Conservation (phyloP, 2,797 vertebrate species). For the Galaxias olidus region DNA sequence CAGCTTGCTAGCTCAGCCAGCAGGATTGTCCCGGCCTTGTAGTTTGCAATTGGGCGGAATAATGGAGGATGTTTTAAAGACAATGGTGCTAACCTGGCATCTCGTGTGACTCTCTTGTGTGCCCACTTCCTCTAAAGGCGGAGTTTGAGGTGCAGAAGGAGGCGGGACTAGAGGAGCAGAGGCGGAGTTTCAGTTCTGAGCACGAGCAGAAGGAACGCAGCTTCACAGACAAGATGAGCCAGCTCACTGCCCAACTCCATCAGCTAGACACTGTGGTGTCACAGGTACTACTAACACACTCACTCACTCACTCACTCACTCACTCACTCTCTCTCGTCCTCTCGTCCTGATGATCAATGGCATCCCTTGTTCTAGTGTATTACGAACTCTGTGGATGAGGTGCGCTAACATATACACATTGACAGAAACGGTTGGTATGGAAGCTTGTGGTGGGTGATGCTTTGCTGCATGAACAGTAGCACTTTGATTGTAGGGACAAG, state of each 20-base stretch:
- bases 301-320: neutral
- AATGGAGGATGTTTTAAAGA: neutral
- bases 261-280: conserved; percentile 73
- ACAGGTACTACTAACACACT: conserved; percentile 71
- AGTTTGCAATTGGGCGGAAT: neutral
- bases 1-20: neutral
- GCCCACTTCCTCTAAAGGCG: conserved; percentile 63
- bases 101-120: conserved; percentile 11
- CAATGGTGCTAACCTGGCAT: conserved; percentile 7
- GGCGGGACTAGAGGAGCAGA: conserved; percentile 64
- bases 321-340: neutral
- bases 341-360: neutral
- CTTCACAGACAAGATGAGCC: conserved; percentile 74
- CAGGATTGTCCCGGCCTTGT: neutral
- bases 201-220: conserved; percentile 66
- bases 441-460: no score
- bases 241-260: conserved; percentile 77
- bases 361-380: neutral
- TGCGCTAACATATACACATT: neutral
- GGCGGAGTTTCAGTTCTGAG: conserved; percentile 62
- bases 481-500: neutral
- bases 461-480: neutral
- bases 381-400: neutral
- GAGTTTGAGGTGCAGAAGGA: conserved; percentile 77
- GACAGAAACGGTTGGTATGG: neutral